phyloP scores from a whole-genome alignment of 2,888 invertebrate species.

The Drosophila anceps region DNA sequence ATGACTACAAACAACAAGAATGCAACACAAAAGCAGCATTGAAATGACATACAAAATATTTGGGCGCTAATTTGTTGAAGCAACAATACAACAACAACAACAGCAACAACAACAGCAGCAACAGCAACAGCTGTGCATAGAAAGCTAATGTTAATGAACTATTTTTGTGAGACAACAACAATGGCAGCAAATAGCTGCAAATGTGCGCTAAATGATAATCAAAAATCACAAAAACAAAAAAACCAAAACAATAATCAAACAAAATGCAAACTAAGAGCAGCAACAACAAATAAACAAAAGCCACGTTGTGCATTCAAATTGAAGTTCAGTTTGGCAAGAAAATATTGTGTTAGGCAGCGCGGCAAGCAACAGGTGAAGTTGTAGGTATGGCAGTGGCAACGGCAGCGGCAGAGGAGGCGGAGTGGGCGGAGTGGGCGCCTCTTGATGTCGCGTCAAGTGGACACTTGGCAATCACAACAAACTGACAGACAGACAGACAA shows the following conservation, averaged over 20 bases:
- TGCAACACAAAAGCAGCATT: constrained; percentile 64
- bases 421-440: constrained; percentile 1
- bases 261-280: constrained; percentile 29
- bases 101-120: constrained; percentile 16
- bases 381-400: not conserved
- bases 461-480: constrained; percentile 47
- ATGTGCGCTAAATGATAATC: constrained; percentile 66
- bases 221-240: constrained; percentile 14
- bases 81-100: constrained; percentile 31
- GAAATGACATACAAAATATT: constrained; percentile 72
- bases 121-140: constrained; percentile 39
- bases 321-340: constrained; percentile 41
- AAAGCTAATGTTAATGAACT: constrained; percentile 77
- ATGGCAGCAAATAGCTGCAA: constrained; percentile 48
- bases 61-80: constrained; percentile 62
- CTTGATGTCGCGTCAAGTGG: constrained; percentile 43
- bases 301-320: constrained; percentile 46
- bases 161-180: constrained; percentile 51
- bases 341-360: not conserved
- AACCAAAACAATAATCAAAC: not conserved
- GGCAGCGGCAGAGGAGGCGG: not conserved
- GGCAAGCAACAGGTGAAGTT: not conserved
- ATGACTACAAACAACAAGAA: constrained; percentile 23
- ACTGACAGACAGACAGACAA: constrained; percentile 34
- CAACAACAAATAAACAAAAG: constrained; percentile 26